These are phyloP conservation scores for Tringa solitaria DNA, from an alignment of 2,113 vertebrate genomes.

Conservation along the genomic window DNA sequence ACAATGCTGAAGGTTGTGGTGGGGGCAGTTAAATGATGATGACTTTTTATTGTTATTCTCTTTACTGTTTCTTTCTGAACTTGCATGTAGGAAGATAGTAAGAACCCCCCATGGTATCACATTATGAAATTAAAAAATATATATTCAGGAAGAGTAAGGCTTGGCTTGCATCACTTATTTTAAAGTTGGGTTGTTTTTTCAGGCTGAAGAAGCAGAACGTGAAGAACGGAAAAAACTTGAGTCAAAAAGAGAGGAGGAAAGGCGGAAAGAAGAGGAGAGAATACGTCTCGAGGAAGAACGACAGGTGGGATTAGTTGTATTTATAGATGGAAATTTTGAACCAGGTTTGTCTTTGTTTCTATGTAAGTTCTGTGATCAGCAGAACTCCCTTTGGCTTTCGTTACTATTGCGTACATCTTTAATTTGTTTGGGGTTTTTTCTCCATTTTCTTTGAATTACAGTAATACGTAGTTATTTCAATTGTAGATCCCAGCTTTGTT, in stretches of 20 bases:
- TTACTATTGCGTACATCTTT: not conserved
- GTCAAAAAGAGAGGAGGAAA: constrained; percentile 87
- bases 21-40: not conserved
- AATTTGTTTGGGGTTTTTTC: not conserved
- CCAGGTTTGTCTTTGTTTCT: not conserved
- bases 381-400: not conserved
- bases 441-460: not conserved
- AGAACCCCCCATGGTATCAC: not conserved
- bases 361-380: not conserved
- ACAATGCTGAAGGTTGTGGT: not conserved
- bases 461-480: not conserved
- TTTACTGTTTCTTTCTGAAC: not conserved
- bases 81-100: not conserved
- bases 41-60: not conserved
- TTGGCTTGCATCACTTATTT: not conserved
- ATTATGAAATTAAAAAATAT: not conserved
- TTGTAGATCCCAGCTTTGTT: not conserved
- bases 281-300: constrained; percentile 81
- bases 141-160: not conserved
- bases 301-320: constrained; percentile 56
- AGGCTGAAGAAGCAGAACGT: constrained; percentile 92
- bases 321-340: not conserved
- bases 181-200: not conserved
- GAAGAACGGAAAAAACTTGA: constrained; percentile 90
- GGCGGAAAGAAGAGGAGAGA: constrained; percentile 84